Percentiles rank a stretch among this genome's conserved stretches.
These are phyloP conservation scores for Pagetopsis macropterus DNA, from an alignment of 2,797 vertebrate genomes.

Conservation along the genomic window DNA sequence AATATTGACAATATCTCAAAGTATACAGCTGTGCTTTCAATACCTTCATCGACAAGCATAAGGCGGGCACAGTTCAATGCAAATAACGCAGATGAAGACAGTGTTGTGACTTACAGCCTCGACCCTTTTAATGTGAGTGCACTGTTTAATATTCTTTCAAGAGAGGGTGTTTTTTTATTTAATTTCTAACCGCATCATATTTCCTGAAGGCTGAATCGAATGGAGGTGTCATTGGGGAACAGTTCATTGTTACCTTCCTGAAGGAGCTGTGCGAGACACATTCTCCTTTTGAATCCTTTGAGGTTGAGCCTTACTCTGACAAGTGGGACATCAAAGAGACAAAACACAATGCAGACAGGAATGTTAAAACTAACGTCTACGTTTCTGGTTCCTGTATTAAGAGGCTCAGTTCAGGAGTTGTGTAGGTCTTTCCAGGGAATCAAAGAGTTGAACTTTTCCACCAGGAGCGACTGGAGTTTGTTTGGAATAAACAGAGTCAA, in stretches of 20 bases:
- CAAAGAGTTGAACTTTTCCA: slow-evolving; percentile 45
- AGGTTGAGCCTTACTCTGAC: slow-evolving; percentile 18
- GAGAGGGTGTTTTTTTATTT: background rate
- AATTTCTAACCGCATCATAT: slow-evolving; percentile 35
- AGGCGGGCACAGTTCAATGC: background rate
- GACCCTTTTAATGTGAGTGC: slow-evolving; percentile 1
- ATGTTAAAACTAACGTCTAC: background rate
- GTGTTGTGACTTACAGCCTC: background rate
- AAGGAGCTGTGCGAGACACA: slow-evolving; percentile 23
- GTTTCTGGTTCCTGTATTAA: slow-evolving; percentile 6
- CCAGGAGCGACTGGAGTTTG: slow-evolving; percentile 15
- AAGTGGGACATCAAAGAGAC: slow-evolving; percentile 34
- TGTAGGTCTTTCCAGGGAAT: slow-evolving; percentile 22
- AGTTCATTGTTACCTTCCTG: slow-evolving; percentile 3
- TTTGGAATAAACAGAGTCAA: slow-evolving; percentile 36
- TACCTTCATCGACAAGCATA: background rate
- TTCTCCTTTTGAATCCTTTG: slow-evolving; percentile 35
- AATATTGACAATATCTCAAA: background rate
- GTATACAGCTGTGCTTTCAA: background rate
- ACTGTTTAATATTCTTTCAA: background rate
- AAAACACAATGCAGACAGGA: slow-evolving; percentile 14
- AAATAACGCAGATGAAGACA: background rate
- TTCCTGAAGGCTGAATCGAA: slow-evolving; percentile 36
- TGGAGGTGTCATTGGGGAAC: slow-evolving; percentile 8
- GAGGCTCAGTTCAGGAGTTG: background rate